phyloP scores from a whole-genome alignment of 1,140 invertebrate genomes.

The Cydia amplana region DNA sequence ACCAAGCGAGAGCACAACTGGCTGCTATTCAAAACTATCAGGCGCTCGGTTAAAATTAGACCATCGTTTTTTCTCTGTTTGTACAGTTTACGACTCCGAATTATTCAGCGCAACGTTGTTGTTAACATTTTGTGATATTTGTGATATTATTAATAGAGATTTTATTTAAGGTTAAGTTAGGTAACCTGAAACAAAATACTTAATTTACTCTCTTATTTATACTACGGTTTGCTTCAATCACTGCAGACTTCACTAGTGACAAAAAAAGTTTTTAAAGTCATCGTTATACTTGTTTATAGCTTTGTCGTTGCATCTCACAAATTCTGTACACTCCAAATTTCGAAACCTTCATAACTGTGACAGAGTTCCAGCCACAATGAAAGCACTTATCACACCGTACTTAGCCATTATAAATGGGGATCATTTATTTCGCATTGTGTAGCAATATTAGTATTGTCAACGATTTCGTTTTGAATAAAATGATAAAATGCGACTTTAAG shows the following conservation, averaged over 20 bases:
- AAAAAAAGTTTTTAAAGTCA: neutral
- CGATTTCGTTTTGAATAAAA: conserved; percentile 34
- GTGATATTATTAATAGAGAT: too few species aligned
- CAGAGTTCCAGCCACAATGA: conserved; percentile 20
- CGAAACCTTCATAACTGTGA: neutral
- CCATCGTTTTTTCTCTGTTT: neutral
- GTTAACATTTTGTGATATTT: too few species aligned
- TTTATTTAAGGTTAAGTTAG: too few species aligned
- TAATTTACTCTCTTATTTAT: too few species aligned
- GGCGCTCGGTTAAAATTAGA: neutral
- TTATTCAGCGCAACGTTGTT: too few species aligned
- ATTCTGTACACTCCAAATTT: neutral
- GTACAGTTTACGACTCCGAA: too few species aligned
- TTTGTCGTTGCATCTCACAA: neutral
- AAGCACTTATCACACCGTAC: conserved; percentile 28
- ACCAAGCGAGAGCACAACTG: neutral
- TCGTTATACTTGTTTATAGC: neutral
- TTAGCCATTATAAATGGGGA: conserved; percentile 17
- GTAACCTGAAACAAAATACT: too few species aligned
- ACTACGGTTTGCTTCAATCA: neutral
- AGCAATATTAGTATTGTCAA: conserved; percentile 34
- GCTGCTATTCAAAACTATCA: neutral
- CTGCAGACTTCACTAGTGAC: neutral
- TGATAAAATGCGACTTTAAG: conserved; percentile 52
- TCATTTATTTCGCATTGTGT: conserved; percentile 25